phyloP scores from a whole-genome alignment of 2,888 invertebrate genomes.

The Poecilus cupreus region DNA sequence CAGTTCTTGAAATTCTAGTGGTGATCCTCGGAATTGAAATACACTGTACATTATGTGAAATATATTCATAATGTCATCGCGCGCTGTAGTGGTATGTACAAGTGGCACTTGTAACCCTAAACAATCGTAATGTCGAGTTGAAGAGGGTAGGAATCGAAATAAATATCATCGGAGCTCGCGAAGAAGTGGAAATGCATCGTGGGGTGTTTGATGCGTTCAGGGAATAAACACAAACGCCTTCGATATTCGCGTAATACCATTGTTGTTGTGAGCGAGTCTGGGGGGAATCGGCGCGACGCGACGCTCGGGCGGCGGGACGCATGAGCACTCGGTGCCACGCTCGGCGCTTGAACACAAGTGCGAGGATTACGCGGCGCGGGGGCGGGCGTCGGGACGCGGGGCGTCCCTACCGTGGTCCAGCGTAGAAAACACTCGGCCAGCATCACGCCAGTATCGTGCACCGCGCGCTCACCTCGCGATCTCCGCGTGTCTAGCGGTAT shows the following conservation, averaged over 20 bases:
- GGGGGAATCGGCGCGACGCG: slow-evolving; percentile 65
- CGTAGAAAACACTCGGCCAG: slow-evolving; percentile 58
- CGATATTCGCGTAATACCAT: slow-evolving; percentile 71
- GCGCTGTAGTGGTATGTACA: slow-evolving; percentile 8
- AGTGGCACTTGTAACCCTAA: slow-evolving; percentile 31
- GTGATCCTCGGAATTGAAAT: no score
- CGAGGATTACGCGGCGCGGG: slow-evolving; percentile 70
- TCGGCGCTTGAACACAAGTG: slow-evolving; percentile 74
- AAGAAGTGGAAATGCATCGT: background rate
- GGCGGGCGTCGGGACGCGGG: slow-evolving; percentile 55
- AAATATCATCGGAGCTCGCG: background rate
- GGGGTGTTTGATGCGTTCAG: slow-evolving; percentile 68
- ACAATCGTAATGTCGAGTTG: slow-evolving; percentile 9
- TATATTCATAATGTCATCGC: background rate
- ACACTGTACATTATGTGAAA: background rate
- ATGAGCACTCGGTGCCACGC: slow-evolving; percentile 71
- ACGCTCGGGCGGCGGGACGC: slow-evolving; percentile 67
- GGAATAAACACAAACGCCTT: slow-evolving; percentile 73
- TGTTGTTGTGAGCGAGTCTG: slow-evolving; percentile 66
- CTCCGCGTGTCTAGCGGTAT: background rate
- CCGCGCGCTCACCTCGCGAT: background rate
- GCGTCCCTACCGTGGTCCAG: slow-evolving; percentile 48
- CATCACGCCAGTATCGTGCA: slow-evolving; percentile 37
- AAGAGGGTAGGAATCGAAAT: slow-evolving; percentile 36
- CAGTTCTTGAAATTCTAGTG: no score